Evolutionary conservation across 1,140 invertebrate genomes (phyloP), one percentile per base, ranked within the genome.

Genomic region (Papilio xuthus): DNA sequence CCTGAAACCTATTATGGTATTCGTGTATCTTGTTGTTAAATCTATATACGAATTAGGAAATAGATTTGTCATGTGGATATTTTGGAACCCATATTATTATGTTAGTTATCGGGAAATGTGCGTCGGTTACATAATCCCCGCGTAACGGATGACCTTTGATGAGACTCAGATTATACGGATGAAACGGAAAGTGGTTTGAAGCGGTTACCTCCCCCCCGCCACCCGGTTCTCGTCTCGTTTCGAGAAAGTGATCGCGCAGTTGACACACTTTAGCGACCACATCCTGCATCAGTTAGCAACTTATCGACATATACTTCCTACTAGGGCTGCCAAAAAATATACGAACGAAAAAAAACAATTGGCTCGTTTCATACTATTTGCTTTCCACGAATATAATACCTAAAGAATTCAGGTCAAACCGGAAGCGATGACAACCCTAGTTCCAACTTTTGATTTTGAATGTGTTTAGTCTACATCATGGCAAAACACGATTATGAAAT

Each of bases 171-270:
- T 44, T 44, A 44, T 50, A 73, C 71, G 42, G 41, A 73, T 47
- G 71, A 73, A 73, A 73, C 71, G n/a, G 71, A 73, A 73, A 73
- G 71, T 15, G 37, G 71, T 73, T 42, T 47, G 42, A 44, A 73
- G 41, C 71, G 71, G 71, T 50, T 26, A 20, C 9, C 56, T 0
- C 53, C n/a, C 41, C 71, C 71, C 37, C 13, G 23, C 42, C 4
- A 20, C 71, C 13, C 20, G 12, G 3, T 37, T 20, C 8, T 23
- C 23, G 41, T 26, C 20, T 26, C 71, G 71, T 26, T 13, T 26
- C n/a, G 41, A 44, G 71, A 73, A 73, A 73, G 71, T 73, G 71
- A 42, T 73, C 71, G 41, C 71, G 42, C 37, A n/a, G 20, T 47
- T 73, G 71, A 47, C 71, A 73, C 42, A 73, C 37, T 73, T 71